A percentile compares a stretch with the other conserved stretches of the same genome.
Evolutionary conservation across 2,113 vertebrate genomes (phyloP).

Genomic region (Ia io): DNA sequence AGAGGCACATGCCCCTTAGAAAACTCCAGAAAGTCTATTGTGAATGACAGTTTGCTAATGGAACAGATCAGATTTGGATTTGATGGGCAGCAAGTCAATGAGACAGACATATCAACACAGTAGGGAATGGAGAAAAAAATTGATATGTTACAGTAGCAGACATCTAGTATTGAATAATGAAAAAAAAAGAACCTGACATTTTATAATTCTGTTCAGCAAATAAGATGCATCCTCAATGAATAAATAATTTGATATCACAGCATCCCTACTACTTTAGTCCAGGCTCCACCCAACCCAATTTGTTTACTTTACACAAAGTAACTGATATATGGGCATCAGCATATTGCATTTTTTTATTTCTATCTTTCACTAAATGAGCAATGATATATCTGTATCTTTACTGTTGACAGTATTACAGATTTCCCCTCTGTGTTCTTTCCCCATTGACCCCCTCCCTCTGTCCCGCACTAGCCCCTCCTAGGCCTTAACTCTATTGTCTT

Average conservation of each 20-base stretch:
- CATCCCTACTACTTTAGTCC: background rate
- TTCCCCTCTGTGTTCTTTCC: too few species aligned
- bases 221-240: background rate
- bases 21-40: background rate
- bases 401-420: too few species aligned
- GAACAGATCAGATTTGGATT: background rate
- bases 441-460: too few species aligned
- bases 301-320: background rate
- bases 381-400: too few species aligned
- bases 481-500: too few species aligned
- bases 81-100: conserved; percentile 32
- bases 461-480: too few species aligned
- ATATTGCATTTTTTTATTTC: background rate
- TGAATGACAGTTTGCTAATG: background rate
- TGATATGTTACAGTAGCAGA: background rate
- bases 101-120: background rate
- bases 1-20: background rate
- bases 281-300: background rate
- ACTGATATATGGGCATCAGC: background rate
- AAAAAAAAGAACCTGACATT: background rate
- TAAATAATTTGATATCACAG: background rate
- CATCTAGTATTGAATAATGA: background rate
- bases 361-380: background rate
- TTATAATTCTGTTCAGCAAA: background rate
- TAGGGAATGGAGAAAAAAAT: background rate